Evolutionary conservation across 2,888 invertebrate genomes (phyloP), one percentile per base, ranked within the genome.

Genomic region (Druceiella hillmani): DNA sequence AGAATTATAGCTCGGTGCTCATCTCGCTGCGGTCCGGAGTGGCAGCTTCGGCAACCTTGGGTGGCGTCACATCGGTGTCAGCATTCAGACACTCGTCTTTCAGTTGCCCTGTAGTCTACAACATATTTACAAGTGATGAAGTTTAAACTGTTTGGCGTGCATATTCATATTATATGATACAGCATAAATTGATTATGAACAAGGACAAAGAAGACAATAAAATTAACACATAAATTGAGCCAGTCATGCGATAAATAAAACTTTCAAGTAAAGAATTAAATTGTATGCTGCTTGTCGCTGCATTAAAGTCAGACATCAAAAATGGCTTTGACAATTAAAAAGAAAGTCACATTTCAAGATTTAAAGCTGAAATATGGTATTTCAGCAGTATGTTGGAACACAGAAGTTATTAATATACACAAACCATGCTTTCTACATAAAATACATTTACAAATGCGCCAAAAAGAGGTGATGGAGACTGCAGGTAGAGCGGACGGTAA

Each of bases 1-100:
- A n/a, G n/a, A 27, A 52, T 70, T 57, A 79, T 55, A 81, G 74
- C 62, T 81, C 81, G 46, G 81, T 81, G 61, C 81, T 81, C 81
- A 81, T 81, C 67, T 81, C 81, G 42, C 76, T 71, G 20, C 59
- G 49, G 12, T 61, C 52, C 28, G 61, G 52, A 46, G 62, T 60
- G 31, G 45, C 43, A 39, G 52, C 51, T 54, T 50, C 49, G 46
- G 52, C 51, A 51, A 60, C 52, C 44, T 55, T 51, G 43, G 48
- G 50, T 38, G 49, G 47, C 36, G 50, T 50, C 43, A 51, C 46
- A 30, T 55, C 61, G 26, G 46, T 47, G 42, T 46, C 44, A 35
- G 51, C 57, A n/a, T 28, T 17, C 26, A 40, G 43, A 26, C 39
- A 36, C 15, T 37, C 31, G 4, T 45, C 47, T 44, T 53, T 68